Percentiles rank a stretch among this genome's conserved stretches.
Conservation (phyloP, 1,140 invertebrate species). For the Cydia pomonella region DNA sequence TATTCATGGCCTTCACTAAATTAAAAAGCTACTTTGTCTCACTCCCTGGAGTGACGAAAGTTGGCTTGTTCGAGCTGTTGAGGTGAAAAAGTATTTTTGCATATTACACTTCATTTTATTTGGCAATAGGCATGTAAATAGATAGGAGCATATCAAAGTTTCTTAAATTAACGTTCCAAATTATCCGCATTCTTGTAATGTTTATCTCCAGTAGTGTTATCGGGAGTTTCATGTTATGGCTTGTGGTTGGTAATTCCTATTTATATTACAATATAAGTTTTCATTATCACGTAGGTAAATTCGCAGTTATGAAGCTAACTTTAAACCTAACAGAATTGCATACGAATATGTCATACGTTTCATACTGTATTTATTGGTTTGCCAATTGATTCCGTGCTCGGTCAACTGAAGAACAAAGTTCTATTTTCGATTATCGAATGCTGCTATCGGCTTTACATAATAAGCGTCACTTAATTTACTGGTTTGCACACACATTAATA, state of each 20-base stretch:
- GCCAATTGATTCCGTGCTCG: background rate
- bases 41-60: too few species aligned
- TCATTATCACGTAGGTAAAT: background rate
- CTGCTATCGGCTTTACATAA: slow-evolving; percentile 19
- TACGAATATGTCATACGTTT: background rate
- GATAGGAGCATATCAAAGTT: too few species aligned
- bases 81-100: too few species aligned
- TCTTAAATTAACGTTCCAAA: too few species aligned
- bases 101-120: too few species aligned
- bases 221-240: background rate
- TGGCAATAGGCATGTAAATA: too few species aligned
- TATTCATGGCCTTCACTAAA: too few species aligned
- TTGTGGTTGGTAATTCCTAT: background rate
- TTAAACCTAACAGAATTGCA: background rate
- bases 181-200: background rate
- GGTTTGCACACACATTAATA: background rate
- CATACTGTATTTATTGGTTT: background rate
- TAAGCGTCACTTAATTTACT: slow-evolving; percentile 28
- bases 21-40: too few species aligned
- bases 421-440: slow-evolving; percentile 17
- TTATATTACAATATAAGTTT: background rate
- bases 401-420: background rate
- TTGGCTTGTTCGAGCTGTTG: too few species aligned
- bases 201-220: background rate
- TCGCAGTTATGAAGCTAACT: background rate